Evolutionary conservation across 2,888 invertebrate species (phyloP), one percentile per base, ranked within the genome.

Genomic region (Callyntrura guangdongensis): DNA sequence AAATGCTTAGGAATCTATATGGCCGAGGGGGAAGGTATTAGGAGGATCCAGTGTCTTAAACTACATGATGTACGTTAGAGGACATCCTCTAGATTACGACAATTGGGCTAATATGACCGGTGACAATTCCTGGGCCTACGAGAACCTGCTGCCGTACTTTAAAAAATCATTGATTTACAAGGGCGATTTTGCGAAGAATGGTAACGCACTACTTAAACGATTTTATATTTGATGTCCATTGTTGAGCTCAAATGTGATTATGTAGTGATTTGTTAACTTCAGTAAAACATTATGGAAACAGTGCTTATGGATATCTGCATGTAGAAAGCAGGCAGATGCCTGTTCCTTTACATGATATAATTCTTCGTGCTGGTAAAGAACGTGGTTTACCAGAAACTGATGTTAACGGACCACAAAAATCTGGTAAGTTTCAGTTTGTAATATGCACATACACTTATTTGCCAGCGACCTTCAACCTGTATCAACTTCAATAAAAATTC

Each of bases 301-400:
- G 20, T 59, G 6, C 79, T 5, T 64, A 79, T 20, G 77, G 92
- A 82, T n/a, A 79, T 27, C 81, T 91, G 8, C 84, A 86, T 22
- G 90, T 92, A 6, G 86, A 88, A n/a, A 89, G 77, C 49, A 83
- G 36, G 91, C 86, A 36, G 89, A 53, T 91, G 17, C 56, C 91
- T 64, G 11, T 64, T 0, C 92, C 92, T n/a, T 4, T 93, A 3
- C 47, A 84, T n/a, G 47, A 91, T 1, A 45, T 88, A 27, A 92
- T 92, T 20, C 59, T 91, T 5, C 81, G 84, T 0, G 93, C 90
- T 11, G 92, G 74, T 0, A 79, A 85, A 27, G 94, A 94, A 81
- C n/a, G 91, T 0, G 93, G 93, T 0, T 90, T 89, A 72, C 47
- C 67, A 0, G 85, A 86, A 77, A 67, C 90, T 17, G 94, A 94